Conservation (phyloP, 2,888 invertebrate species). For the Cosmorhoe ocellata region DNA sequence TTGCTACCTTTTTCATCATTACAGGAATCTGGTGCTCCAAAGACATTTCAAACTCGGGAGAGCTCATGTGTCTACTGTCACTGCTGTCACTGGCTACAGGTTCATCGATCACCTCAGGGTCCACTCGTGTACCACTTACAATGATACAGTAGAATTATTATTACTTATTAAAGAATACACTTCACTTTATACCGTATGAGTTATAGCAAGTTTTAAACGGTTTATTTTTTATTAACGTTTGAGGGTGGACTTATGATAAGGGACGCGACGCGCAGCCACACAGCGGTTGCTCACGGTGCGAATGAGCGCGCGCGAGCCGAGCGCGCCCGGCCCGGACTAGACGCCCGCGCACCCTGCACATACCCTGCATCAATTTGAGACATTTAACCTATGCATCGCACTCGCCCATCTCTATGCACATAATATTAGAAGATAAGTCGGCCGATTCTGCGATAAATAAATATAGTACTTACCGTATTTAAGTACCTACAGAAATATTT, state of each 20-base stretch:
- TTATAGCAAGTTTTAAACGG: conserved; percentile 31
- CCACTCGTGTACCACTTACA: conserved; percentile 48
- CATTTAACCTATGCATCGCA: conserved; percentile 52
- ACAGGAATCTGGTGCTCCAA: conserved; percentile 72
- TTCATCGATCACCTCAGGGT: conserved; percentile 53
- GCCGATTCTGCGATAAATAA: conserved; percentile 55
- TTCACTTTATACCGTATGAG: conserved; percentile 54
- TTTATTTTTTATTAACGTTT: conserved; percentile 35
- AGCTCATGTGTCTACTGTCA: conserved; percentile 54
- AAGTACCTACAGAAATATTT: conserved; percentile 48
- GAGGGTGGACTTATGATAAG: conserved; percentile 47
- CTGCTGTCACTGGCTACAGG: conserved; percentile 47
- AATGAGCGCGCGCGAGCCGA: conserved; percentile 54
- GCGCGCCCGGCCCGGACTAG: conserved; percentile 43
- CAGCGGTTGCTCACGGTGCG: conserved; percentile 60
- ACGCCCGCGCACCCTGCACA: conserved; percentile 42
- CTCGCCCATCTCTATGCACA: conserved; percentile 55
- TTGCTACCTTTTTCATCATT: conserved; percentile 69
- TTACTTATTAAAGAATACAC: conserved; percentile 55
- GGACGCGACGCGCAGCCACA: conserved; percentile 55
- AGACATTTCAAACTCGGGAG: conserved; percentile 70
- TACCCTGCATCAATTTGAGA: conserved; percentile 56
- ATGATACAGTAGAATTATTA: conserved; percentile 52
- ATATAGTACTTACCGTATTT: conserved; percentile 43
- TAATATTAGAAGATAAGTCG: conserved; percentile 52